Conservation (phyloP, 2,797 vertebrate species). For the Spondyliosoma cantharus region DNA sequence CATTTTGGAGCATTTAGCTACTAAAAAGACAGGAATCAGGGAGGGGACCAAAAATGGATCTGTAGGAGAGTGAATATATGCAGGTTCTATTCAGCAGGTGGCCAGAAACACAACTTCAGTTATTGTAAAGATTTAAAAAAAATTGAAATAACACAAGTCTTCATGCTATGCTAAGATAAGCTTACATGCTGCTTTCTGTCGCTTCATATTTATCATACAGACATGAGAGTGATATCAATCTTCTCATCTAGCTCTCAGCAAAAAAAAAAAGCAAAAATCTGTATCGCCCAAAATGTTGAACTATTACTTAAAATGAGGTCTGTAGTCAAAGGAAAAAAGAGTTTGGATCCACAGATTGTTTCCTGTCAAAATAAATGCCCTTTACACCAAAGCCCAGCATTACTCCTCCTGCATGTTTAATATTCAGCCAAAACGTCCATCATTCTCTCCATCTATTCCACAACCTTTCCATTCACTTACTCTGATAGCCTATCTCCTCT, state of each 20-base stretch:
- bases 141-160: background rate
- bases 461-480: slow-evolving; percentile 7
- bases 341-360: background rate
- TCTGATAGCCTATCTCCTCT: slow-evolving; percentile 13
- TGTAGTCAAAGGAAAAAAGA: background rate
- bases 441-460: slow-evolving; percentile 28
- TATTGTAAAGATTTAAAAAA: background rate
- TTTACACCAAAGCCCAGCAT: slow-evolving; percentile 17
- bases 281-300: background rate
- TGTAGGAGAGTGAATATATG: background rate
- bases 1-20: background rate
- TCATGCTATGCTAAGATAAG: slow-evolving; percentile 21
- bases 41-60: background rate
- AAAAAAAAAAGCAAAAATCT: background rate
- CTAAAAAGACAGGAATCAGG: background rate
- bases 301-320: background rate
- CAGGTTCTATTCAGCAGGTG: background rate
- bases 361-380: background rate
- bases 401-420: slow-evolving; percentile 40
- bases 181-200: background rate
- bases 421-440: slow-evolving; percentile 10
- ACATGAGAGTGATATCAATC: background rate
- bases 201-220: background rate
- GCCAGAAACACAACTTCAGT: background rate
- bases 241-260: background rate